Evolutionary conservation across 2,113 vertebrate genomes (phyloP).

Genomic region (Petroica traversi): DNA sequence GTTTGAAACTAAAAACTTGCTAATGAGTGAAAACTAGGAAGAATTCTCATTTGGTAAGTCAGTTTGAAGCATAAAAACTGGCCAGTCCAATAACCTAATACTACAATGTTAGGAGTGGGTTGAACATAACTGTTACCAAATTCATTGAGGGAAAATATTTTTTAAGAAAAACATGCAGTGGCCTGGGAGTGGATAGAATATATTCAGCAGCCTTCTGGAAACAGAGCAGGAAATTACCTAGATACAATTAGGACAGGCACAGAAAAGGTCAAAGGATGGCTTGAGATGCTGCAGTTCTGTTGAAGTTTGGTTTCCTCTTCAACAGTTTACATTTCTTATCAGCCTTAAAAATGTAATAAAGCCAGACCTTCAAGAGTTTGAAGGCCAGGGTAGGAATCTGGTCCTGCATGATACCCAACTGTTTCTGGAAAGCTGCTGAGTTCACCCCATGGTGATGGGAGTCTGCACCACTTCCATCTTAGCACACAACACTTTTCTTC

Average conservation of each 20-base stretch:
- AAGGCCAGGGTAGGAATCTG: neutral
- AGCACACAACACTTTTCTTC: neutral
- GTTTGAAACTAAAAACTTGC: neutral
- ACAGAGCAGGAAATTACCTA: too few species aligned
- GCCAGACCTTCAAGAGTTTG: neutral
- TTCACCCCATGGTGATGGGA: neutral
- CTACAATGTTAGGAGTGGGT: neutral
- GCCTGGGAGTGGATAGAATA: neutral
- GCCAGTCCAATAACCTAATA: neutral
- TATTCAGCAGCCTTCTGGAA: neutral
- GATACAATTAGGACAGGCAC: too few species aligned
- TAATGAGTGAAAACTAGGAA: neutral
- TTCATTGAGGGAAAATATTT: neutral
- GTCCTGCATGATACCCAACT: neutral
- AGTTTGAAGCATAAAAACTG: neutral
- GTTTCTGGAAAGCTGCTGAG: neutral
- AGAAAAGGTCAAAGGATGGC: too few species aligned
- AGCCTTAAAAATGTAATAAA: neutral
- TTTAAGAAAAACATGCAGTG: fast-evolving
- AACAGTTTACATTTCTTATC: neutral
- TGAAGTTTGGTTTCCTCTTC: neutral
- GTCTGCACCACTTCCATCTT: neutral
- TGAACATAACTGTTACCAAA: neutral
- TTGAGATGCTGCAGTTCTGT: too few species aligned
- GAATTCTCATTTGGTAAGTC: neutral